These are phyloP conservation scores for Aphaenogaster rudis DNA, from an alignment of 1,140 invertebrate species.

Conservation along the genomic window DNA sequence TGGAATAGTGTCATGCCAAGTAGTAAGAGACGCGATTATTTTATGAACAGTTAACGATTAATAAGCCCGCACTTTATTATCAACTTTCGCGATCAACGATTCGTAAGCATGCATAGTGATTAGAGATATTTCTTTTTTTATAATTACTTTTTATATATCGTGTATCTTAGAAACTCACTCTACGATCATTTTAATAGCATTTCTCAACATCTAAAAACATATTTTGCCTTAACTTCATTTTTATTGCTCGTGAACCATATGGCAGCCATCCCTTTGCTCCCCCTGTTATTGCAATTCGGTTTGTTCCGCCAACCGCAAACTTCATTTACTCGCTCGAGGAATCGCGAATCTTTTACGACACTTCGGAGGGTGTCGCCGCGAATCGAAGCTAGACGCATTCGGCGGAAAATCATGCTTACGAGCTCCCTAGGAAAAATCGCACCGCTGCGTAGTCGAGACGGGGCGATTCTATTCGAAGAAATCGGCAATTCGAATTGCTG, in stretches of 20 bases:
- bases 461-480: conserved; percentile 39
- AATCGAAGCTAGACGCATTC: conserved; percentile 54
- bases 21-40: background rate
- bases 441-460: conserved; percentile 37
- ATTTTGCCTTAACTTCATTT: conserved; percentile 30
- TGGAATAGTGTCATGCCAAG: background rate
- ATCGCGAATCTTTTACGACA: conserved; percentile 54
- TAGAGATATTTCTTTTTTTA: background rate
- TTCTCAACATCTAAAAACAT: background rate
- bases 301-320: conserved; percentile 51
- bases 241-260: conserved; percentile 5
- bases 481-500: conserved; percentile 49
- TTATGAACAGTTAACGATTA: conserved; percentile 3
- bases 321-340: conserved; percentile 58
- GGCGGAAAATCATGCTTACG: conserved; percentile 64
- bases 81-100: background rate
- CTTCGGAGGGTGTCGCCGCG: conserved; percentile 46
- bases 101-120: background rate
- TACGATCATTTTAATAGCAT: conserved; percentile 1
- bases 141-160: background rate
- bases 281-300: conserved; percentile 46
- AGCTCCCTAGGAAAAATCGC: conserved; percentile 57
- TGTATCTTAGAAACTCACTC: background rate
- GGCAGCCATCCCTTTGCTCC: background rate
- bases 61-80: background rate